Evolutionary conservation across 2,888 invertebrate genomes (phyloP), one percentile per base, ranked within the genome.

Genomic region (Marronus borbonicus): DNA sequence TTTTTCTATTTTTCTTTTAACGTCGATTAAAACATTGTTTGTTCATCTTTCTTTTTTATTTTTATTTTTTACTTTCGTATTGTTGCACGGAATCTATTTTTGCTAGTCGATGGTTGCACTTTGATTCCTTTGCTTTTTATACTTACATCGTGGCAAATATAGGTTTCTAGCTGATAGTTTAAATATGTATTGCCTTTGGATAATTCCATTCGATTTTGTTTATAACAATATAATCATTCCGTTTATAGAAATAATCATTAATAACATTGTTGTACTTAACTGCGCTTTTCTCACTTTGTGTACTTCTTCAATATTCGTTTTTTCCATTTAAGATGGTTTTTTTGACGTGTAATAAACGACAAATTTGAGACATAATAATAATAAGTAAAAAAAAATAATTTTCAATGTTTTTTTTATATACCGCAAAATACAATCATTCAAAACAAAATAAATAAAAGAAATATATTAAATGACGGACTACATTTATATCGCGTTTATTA

Each of bases 261-360:
- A 58, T 58, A 58, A 20, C 44, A 44, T 58, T 58, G 20, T 24
- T 68, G 68, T 68, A 68, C 68, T 68, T 68, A 68, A 68, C 49
- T 44, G 7, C 8, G 7, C 44, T 44, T 44, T 36, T 68, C 24
- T 68, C 49, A 49, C 44, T 24, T 39, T 68, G 28, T 68, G 50
- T 68, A 68, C 28, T 68, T 68, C 2, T 36, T 68, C 24, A 39
- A 62, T 62, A 44, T 44, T 44, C 44, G 44, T 44, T 62, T 68
- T 68, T 68, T 50, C 68, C 50, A 39, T 66, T 66, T 74, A 44
- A 60, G 39, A 60, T 74, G 60, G 44, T 74, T 62, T 60, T 60
- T 55, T 58, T 58, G 20, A 74, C 72, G 39, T 74, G 44, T 74
- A 74, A 74, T 74, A 60, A 60, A 60, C 24, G 60, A 74, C 14